Evolutionary conservation across 1,140 invertebrate genomes (phyloP).

Genomic region (Berghia stephanieae): DNA sequence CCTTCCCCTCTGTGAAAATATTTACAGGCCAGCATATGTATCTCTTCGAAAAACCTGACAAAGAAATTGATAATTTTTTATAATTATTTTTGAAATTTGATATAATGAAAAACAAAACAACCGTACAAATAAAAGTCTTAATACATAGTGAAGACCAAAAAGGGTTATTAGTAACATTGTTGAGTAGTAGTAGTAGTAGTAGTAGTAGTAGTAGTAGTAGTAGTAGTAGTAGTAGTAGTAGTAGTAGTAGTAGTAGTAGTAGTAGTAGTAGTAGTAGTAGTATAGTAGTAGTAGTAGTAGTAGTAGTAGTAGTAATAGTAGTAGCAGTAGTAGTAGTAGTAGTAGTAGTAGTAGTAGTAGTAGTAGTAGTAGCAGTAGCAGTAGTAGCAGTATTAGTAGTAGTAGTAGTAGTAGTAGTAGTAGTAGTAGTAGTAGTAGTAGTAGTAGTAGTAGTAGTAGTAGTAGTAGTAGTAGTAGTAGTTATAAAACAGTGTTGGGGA

Average conservation of each 20-base stretch:
- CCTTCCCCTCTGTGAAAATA: no score
- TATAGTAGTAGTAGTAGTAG: no score
- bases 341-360: neutral
- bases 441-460: conserved; percentile 42
- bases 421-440: conserved; percentile 42
- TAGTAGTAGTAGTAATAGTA: neutral
- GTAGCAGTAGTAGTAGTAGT: neutral
- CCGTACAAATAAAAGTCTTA: no score
- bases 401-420: conserved; percentile 20
- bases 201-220: conserved; percentile 37
- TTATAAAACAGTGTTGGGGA: no score
- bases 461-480: conserved; percentile 44
- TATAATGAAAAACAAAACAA: no score
- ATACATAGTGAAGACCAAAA: no score
- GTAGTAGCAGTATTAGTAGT: no score
- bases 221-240: conserved; percentile 42
- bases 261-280: conserved; percentile 44
- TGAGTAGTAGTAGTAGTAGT: conserved; percentile 23
- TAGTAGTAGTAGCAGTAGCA: conserved; percentile 38
- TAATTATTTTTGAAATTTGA: no score
- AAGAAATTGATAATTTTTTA: no score
- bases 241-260: conserved; percentile 43
- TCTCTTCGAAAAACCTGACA: no score
- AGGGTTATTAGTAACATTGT: no score
- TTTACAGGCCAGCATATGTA: no score